A percentile compares a stretch with the other conserved stretches of the same genome.
These are phyloP conservation scores for Oenanthe melanoleuca DNA, from an alignment of 2,113 vertebrate species.

Conservation along the genomic window DNA sequence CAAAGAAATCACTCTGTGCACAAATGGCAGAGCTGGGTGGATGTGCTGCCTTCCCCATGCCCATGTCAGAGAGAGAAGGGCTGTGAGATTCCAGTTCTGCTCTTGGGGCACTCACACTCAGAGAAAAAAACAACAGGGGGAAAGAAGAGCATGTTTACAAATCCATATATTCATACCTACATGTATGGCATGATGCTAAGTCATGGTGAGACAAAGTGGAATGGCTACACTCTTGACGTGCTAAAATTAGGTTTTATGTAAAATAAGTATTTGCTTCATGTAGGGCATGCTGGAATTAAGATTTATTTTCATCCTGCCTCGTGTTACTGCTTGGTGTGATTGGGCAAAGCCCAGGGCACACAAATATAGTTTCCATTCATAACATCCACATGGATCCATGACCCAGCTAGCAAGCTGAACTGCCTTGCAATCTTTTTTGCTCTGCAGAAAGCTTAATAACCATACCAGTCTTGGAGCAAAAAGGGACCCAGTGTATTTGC, in stretches of 20 bases:
- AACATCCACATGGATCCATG: slow-evolving; percentile 38
- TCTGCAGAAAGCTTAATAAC: slow-evolving; percentile 20
- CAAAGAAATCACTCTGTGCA: not conserved
- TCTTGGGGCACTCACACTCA: not conserved
- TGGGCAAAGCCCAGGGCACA: slow-evolving; percentile 46
- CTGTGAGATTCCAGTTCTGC: not conserved
- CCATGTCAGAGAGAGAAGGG: not conserved
- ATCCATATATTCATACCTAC: not conserved
- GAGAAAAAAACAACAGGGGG: rapidly evolving
- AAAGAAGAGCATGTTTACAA: not conserved
- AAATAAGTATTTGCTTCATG: slow-evolving; percentile 28
- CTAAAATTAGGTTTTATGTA: slow-evolving; percentile 55
- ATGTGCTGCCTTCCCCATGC: rapidly evolving
- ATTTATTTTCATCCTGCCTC: slow-evolving; percentile 46
- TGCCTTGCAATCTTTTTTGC: slow-evolving; percentile 29
- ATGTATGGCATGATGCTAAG: not conserved
- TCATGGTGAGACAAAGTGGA: slow-evolving; percentile 25
- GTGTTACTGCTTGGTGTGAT: not conserved
- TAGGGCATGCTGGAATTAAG: slow-evolving; percentile 30
- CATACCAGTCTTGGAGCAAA: not conserved
- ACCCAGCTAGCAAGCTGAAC: not conserved
- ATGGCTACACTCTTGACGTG: not conserved
- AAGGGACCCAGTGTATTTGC: not conserved
- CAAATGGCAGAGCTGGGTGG: not conserved
- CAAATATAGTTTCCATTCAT: slow-evolving; percentile 11